Conservation (phyloP, 2,113 vertebrate species). For the Pampusana beccarii region DNA sequence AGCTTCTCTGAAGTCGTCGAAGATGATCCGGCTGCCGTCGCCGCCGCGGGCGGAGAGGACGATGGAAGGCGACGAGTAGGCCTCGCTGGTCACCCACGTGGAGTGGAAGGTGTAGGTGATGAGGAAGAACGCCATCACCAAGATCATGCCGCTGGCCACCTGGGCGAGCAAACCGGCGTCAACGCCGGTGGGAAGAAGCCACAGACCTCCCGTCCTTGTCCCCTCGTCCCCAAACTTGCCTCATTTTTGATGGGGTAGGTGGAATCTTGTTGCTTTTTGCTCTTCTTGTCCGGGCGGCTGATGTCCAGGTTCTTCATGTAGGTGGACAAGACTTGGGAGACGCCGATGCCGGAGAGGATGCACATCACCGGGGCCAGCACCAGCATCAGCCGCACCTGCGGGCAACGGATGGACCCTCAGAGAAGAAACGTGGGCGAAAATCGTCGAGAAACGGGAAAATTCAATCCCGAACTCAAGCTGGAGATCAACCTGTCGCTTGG, state of each 20-base stretch:
- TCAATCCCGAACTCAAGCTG: neutral
- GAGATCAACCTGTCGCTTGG: accelerated
- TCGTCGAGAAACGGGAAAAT: neutral
- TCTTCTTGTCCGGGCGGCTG: slow-evolving; percentile 93
- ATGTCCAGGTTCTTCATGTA: slow-evolving; percentile 99
- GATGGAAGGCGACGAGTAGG: slow-evolving; percentile 97
- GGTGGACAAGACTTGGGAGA: slow-evolving; percentile 95
- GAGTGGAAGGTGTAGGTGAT: slow-evolving; percentile 99
- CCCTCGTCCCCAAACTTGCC: slow-evolving; percentile 45
- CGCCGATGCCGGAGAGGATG: slow-evolving; percentile 95
- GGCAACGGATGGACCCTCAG: neutral
- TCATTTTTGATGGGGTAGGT: slow-evolving; percentile 99
- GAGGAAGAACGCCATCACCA: slow-evolving; percentile 98
- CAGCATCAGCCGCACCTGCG: slow-evolving; percentile 95
- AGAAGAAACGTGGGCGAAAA: neutral
- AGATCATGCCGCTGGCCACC: slow-evolving; percentile 99
- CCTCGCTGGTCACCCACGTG: slow-evolving; percentile 99
- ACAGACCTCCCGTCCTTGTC: accelerated
- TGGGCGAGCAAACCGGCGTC: slow-evolving; percentile 24
- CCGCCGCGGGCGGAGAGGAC: slow-evolving; percentile 93
- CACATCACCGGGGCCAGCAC: slow-evolving; percentile 98
- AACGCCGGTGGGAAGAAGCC: accelerated
- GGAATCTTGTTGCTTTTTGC: slow-evolving; percentile 95
- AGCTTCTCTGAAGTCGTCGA: slow-evolving; percentile 97
- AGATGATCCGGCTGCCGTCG: slow-evolving; percentile 96